These are phyloP conservation scores for Raja brachyura DNA, from an alignment of 2,113 vertebrate genomes.

Conservation along the genomic window DNA sequence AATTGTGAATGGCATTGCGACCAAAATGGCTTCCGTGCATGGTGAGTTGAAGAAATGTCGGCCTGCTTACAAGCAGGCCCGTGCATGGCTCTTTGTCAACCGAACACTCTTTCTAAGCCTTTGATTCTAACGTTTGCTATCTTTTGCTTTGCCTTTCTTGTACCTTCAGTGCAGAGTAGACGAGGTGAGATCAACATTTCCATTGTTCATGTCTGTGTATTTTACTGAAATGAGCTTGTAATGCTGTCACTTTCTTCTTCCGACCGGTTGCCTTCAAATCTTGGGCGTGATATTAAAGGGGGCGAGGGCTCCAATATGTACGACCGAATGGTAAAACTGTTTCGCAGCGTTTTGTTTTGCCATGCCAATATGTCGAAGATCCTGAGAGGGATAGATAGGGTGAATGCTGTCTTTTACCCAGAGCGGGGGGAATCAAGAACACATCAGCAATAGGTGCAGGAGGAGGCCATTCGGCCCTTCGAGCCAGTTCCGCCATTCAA, in stretches of 20 bases:
- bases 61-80: not conserved
- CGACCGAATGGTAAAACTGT: not conserved
- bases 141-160: conserved; percentile 54
- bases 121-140: conserved; percentile 47
- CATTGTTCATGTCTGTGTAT: conserved; percentile 7
- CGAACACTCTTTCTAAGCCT: not conserved
- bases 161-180: conserved; percentile 95
- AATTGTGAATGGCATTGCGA: not conserved
- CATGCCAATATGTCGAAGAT: too few species aligned
- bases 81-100: not conserved
- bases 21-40: not conserved
- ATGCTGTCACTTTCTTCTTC: not conserved
- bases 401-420: too few species aligned
- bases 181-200: conserved; percentile 77
- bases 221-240: conserved; percentile 8
- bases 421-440: too few species aligned
- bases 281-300: not conserved
- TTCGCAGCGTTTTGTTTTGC: not conserved
- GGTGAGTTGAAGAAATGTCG: not conserved
- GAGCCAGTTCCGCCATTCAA: too few species aligned
- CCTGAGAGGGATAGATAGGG: too few species aligned
- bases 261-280: not conserved
- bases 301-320: not conserved
- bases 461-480: too few species aligned
- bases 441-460: too few species aligned